Evolutionary conservation across 1,140 invertebrate species (phyloP), one percentile per base, ranked within the genome.

Genomic region (Andrena cerasifolii): DNA sequence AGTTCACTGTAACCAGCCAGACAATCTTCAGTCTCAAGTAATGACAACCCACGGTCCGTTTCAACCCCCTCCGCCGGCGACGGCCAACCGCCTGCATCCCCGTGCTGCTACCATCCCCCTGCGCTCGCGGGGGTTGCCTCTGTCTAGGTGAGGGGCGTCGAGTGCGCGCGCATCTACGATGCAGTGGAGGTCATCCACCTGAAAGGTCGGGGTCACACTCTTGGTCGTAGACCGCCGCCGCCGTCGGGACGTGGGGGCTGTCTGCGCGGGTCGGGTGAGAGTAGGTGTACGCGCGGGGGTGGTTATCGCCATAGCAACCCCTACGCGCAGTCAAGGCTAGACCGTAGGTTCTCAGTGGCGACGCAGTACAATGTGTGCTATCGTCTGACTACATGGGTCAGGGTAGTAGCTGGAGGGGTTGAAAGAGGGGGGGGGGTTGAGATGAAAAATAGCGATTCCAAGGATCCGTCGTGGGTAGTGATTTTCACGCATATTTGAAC

Each of bases 131-230:
- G 75, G 66, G 51, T 54, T 31, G 51, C 47, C 62, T 63, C 24
- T 67, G 83, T 83, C 81, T 80, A 79, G 83, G 81, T 80, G 85
- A 80, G 84, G 54, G 73, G 62, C 77, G 78, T 53, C 49, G 77
- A 67, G 61, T 87, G 78, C 88, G 89, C 88, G 88, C 88, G 89
- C 90, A 90, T 85, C 79, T 56, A 26, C 86, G 88, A 82, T 92
- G 91, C 91, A 92, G 91, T 92, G 90, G 92, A 92, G 92, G 92
- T 92, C 91, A 93, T 93, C 91, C 89, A 93, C 92, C 91, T 92
- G 90, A 91, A 92, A 93, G 91, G 92, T 92, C 91, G 91, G 92
- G 92, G 92, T 92, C 91, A 91, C 85, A 89, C 88, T 89, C 86
- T 88, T 87, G 85, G 86, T 87, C 84, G 85, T 76, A 81, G 74